Percentiles rank a stretch among this genome's conserved stretches.
These are phyloP conservation scores for Melanargia galathea DNA, from an alignment of 2,888 invertebrate species.

Conservation along the genomic window DNA sequence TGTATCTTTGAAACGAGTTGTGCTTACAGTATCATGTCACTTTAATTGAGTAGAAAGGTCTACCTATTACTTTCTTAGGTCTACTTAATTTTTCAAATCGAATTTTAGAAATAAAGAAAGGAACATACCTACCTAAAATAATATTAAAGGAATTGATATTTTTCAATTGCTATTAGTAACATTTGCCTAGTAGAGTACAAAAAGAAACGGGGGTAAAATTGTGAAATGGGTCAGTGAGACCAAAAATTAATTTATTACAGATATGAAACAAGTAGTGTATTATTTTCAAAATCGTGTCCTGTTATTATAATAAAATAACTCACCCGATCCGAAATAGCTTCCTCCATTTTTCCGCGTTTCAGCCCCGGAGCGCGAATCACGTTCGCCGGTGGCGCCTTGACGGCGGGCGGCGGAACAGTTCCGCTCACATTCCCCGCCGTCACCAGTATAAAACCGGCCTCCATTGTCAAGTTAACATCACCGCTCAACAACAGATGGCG, in stretches of 20 bases:
- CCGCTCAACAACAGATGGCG: constrained; percentile 64
- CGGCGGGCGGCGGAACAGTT: constrained; percentile 54
- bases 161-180: neutral
- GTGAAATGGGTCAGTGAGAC: neutral
- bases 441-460: constrained; percentile 77
- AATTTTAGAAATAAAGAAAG: too few relatives aligned
- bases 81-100: too few relatives aligned
- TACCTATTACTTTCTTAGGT: neutral
- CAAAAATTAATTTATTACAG: neutral
- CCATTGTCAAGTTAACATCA: constrained; percentile 66
- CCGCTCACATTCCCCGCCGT: constrained; percentile 51
- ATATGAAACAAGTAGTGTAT: neutral
- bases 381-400: constrained; percentile 81
- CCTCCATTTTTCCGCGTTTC: constrained; percentile 90
- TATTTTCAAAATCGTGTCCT: neutral
- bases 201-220: neutral
- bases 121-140: neutral
- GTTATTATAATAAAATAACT: constrained; percentile 65
- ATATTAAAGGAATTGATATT: neutral
- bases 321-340: constrained; percentile 89
- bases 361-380: constrained; percentile 89
- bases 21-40: neutral
- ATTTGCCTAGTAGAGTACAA: too few relatives aligned
- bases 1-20: neutral
- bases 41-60: neutral